Percentiles rank a stretch among this genome's conserved stretches.
These are phyloP conservation scores for Strigamia maritima DNA, from an alignment of 2,888 invertebrate species.

Conservation along the genomic window DNA sequence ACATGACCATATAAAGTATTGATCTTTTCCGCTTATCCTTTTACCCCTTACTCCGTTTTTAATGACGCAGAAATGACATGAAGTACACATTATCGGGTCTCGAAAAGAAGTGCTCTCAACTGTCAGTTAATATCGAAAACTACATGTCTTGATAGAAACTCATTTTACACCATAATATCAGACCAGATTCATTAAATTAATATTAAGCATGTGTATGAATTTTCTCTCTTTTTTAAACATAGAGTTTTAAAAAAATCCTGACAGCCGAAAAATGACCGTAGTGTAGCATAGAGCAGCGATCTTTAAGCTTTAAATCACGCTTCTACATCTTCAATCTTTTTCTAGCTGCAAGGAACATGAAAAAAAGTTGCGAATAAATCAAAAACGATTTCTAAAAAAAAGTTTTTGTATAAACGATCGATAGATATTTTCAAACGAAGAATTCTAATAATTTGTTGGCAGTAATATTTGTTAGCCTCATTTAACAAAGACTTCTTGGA, in stretches of 20 bases:
- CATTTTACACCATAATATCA: not conserved
- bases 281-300: not conserved
- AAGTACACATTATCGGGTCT: not conserved
- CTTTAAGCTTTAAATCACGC: not conserved
- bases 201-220: too few relatives aligned
- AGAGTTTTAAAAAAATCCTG: too few relatives aligned
- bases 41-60: not conserved
- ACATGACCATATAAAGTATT: not conserved
- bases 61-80: conserved; percentile 7
- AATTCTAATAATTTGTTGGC: not conserved
- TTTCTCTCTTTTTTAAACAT: too few relatives aligned
- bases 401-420: not conserved
- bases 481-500: too few relatives aligned
- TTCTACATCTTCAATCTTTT: conserved; percentile 6
- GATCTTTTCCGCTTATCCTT: not conserved
- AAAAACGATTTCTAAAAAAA: not conserved
- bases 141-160: not conserved
- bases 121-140: not conserved
- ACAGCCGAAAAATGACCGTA: too few relatives aligned
- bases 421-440: not conserved
- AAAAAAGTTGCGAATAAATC: not conserved
- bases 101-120: not conserved
- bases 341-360: not conserved
- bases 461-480: not conserved
- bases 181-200: not conserved